Conservation (phyloP, 2,113 vertebrate genomes). For the Stegostoma tigrinum region DNA sequence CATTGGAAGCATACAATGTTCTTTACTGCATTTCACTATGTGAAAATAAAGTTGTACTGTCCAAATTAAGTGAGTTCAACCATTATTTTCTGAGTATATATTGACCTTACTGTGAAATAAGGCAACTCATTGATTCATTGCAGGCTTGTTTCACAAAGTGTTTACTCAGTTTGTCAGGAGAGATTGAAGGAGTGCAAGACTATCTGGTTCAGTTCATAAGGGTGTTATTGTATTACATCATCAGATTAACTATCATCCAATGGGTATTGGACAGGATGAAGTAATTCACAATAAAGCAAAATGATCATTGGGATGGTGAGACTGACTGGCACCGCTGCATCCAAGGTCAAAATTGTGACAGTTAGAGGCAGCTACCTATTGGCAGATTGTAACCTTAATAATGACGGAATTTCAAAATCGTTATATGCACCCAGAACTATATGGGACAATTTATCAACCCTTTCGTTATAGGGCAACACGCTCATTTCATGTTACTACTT, state of each 20-base stretch:
- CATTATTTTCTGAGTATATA: not conserved
- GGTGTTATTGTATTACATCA: not conserved
- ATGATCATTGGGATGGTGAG: not conserved
- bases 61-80: conserved; percentile 4
- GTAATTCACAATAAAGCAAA: not conserved
- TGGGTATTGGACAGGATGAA: conserved; percentile 3
- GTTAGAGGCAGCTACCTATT: not conserved
- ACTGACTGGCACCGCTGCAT: not conserved
- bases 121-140: not conserved
- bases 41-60: not conserved
- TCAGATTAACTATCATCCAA: not conserved
- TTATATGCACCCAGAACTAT: not conserved
- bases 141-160: not conserved
- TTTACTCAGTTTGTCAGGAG: not conserved
- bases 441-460: not conserved
- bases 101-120: not conserved
- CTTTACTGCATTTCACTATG: not conserved
- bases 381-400: not conserved
- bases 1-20: not conserved
- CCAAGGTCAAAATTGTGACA: not conserved
- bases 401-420: not conserved
- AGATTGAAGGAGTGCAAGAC: not conserved
- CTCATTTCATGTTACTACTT: not conserved
- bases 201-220: not conserved
- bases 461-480: not conserved